phyloP scores from a whole-genome alignment of 2,797 vertebrate genomes.

The Tympanoctomys barrerae region DNA sequence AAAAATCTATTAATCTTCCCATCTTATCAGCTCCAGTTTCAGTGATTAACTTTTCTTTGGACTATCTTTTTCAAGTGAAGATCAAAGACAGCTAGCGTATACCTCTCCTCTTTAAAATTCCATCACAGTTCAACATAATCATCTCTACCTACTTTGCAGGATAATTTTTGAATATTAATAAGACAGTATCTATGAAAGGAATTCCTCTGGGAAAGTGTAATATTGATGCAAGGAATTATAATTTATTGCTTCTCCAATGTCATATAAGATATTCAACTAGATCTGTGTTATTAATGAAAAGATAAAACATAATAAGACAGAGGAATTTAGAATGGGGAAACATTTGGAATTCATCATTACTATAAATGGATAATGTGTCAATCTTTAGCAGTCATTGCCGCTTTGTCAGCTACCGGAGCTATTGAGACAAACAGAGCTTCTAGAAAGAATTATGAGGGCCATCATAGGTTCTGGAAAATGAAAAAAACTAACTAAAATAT shows the following conservation, averaged over 20 bases:
- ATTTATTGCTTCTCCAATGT: slow-evolving; percentile 51
- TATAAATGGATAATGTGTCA: slow-evolving; percentile 7
- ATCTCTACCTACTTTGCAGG: slow-evolving; percentile 45
- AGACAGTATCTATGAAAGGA: slow-evolving; percentile 18
- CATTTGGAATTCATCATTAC: slow-evolving; percentile 22
- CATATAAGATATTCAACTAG: slow-evolving; percentile 48
- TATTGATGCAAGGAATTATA: slow-evolving; percentile 34
- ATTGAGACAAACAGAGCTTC: not conserved
- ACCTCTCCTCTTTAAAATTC: not conserved
- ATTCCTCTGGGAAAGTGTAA: slow-evolving; percentile 29
- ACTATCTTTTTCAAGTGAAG: slow-evolving; percentile 49
- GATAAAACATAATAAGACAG: not conserved
- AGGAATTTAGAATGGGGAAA: slow-evolving; percentile 41
- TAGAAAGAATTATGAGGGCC: not conserved
- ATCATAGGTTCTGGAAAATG: not conserved
- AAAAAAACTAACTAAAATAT: not conserved
- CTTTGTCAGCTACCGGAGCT: not conserved
- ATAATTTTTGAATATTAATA: slow-evolving; percentile 66
- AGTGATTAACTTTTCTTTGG: slow-evolving; percentile 48
- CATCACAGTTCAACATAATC: slow-evolving; percentile 21
- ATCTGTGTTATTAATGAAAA: slow-evolving; percentile 50
- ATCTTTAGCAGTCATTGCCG: not conserved
- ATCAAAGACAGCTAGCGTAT: not conserved
- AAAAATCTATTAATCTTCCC: not conserved
- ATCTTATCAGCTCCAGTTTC: slow-evolving; percentile 40